Percentiles rank a stretch among this genome's conserved stretches.
These are phyloP conservation scores for Tipula vernalis DNA, from an alignment of 2,888 invertebrate species.

Conservation along the genomic window DNA sequence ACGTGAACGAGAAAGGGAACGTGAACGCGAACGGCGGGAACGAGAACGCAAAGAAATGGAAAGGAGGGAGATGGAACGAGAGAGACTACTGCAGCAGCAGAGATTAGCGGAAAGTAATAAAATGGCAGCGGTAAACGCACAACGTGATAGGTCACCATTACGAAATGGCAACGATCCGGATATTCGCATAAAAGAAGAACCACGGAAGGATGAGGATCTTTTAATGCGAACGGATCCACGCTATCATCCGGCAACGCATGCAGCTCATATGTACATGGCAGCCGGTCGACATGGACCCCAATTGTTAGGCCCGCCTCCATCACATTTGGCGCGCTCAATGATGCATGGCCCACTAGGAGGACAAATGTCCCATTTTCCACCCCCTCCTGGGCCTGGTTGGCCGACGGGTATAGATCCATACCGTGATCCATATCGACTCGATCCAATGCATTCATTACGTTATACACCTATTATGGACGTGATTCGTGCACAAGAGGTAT, in stretches of 20 bases:
- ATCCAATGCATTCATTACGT: constrained; percentile 51
- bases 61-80: constrained; percentile 45
- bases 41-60: constrained; percentile 45
- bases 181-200: constrained; percentile 46
- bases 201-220: constrained; percentile 40
- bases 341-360: constrained; percentile 35
- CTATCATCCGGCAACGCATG: constrained; percentile 37
- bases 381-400: constrained; percentile 44
- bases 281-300: constrained; percentile 38
- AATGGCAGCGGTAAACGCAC: constrained; percentile 27
- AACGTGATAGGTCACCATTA: constrained; percentile 58
- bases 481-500: constrained; percentile 63
- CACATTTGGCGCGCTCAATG: constrained; percentile 40
- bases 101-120: constrained; percentile 39
- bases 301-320: constrained; percentile 34
- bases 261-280: constrained; percentile 35
- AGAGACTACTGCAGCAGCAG: constrained; percentile 47
- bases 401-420: constrained; percentile 44
- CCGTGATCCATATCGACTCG: constrained; percentile 51
- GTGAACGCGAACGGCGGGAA: constrained; percentile 39
- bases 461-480: constrained; percentile 72
- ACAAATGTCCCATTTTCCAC: constrained; percentile 43
- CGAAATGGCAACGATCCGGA: constrained; percentile 51
- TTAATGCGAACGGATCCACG: constrained; percentile 41
- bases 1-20: constrained; percentile 43